phyloP scores from a whole-genome alignment of 30 jellyfish, hydroid and myxozoan species.

The Chironex yamaguchii region DNA sequence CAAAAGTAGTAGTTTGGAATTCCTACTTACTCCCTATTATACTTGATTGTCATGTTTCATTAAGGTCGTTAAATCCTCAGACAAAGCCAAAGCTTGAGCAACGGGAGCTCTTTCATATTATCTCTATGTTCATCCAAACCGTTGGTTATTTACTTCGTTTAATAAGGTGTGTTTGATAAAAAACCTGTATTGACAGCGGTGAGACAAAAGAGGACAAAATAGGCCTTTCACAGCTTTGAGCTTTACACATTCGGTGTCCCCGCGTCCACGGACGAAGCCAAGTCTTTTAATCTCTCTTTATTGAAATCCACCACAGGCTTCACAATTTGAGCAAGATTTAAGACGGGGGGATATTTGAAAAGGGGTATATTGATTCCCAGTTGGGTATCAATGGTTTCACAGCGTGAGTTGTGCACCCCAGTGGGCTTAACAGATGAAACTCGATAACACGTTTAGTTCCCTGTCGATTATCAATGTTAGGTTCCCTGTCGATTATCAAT shows the following conservation, averaged over 20 bases:
- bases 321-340: background rate
- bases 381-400: background rate
- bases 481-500: constrained; percentile 1
- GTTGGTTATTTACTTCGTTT: background rate
- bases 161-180: background rate
- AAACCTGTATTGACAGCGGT: background rate
- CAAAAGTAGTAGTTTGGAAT: background rate
- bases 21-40: background rate
- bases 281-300: background rate
- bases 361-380: background rate
- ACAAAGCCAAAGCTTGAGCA: background rate
- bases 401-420: background rate
- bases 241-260: background rate
- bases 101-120: background rate
- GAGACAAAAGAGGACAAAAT: background rate
- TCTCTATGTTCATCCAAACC: background rate
- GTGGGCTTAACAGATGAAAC: background rate
- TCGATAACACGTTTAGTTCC: background rate
- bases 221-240: background rate
- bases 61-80: background rate
- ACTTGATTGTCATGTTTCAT: background rate
- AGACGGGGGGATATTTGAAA: background rate
- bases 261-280: background rate
- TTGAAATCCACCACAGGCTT: background rate
- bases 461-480: background rate